Evolutionary conservation across 2,888 invertebrate species (phyloP), one percentile per base, ranked within the genome.

Genomic region (Amphipoea lucens): DNA sequence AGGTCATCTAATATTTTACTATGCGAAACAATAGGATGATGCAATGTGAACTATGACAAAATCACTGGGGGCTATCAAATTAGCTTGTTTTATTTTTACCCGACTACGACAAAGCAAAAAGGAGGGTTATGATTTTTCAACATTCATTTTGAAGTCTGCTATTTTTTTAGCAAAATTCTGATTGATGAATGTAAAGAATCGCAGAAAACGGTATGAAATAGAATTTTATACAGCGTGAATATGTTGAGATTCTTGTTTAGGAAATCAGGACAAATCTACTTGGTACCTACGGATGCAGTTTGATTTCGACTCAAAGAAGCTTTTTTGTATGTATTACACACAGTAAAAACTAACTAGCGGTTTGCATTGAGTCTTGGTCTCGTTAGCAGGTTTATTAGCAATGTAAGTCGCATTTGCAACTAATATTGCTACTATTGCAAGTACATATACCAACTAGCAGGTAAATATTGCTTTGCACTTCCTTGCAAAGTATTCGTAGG

Each of bases 1-100:
- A 88, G 85, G 82, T 85, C 71, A 74, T 86, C 77, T 84, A 89
- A 84, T 79, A 81, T 77, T 86, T 81, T 73, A 81, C 79, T 81
- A 87, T 69, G 77, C 78, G 68, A 81, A 62, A 82, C 66, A 76
- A 78, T 74, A 75, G 63, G 60, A 45, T 69, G 76, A 73, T 78
- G 68, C 57, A 81, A 74, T 76, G 67, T 70, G 36, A 76, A 74
- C 29, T 62, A 40, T 65, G 51, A 78, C 20, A 60, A 73, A 57
- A 78, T 73, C 23, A 63, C n/a, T 54, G 29, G 54, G 40, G 62
- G 29, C 60, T 36, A 73, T 45, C 7, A 70, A 70, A 71, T 42
- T 67, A 67, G 40, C 42, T 65, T 7, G 14, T 36, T 20, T 78
- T 60, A 73, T 20, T 17, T 65, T 29, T 29, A 29, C 29, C 29